phyloP scores from a whole-genome alignment of 2,113 vertebrate species.

The Mungos mungo region DNA sequence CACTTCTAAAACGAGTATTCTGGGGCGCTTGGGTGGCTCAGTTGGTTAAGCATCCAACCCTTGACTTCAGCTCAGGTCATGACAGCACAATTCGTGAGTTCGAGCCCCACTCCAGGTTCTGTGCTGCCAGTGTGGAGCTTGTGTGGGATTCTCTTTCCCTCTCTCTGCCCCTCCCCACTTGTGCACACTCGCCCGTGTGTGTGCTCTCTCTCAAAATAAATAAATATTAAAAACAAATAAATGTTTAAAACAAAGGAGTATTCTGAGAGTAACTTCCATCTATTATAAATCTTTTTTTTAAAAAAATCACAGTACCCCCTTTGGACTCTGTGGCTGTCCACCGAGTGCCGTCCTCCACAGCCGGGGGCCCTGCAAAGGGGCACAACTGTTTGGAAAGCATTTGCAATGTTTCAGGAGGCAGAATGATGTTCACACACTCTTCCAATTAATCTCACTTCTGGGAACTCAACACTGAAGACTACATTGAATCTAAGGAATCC shows the following conservation, averaged over 20 bases:
- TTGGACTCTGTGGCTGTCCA: neutral
- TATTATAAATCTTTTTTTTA: too few relatives aligned
- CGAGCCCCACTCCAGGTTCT: neutral
- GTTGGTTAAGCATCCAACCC: neutral
- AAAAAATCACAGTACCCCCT: neutral
- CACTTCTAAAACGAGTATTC: neutral
- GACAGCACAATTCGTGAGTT: neutral
- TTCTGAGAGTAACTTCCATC: neutral
- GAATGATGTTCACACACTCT: neutral
- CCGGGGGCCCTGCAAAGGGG: neutral
- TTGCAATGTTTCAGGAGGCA: neutral
- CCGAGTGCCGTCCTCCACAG: too few relatives aligned
- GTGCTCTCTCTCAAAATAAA: neutral
- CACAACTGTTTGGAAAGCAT: neutral
- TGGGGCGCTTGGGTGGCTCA: neutral
- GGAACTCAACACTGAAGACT: neutral
- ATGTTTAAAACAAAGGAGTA: neutral
- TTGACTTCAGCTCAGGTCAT: neutral
- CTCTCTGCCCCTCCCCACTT: neutral
- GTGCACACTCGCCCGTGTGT: accelerated
- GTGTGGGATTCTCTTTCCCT: neutral
- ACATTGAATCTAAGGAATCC: neutral
- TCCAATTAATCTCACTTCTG: neutral
- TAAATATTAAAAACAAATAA: neutral
- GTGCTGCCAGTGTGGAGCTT: neutral